Base-by-base conservation (phyloP, 2,113 vertebrate genomes). In the Lasiurus borealis region DNA sequence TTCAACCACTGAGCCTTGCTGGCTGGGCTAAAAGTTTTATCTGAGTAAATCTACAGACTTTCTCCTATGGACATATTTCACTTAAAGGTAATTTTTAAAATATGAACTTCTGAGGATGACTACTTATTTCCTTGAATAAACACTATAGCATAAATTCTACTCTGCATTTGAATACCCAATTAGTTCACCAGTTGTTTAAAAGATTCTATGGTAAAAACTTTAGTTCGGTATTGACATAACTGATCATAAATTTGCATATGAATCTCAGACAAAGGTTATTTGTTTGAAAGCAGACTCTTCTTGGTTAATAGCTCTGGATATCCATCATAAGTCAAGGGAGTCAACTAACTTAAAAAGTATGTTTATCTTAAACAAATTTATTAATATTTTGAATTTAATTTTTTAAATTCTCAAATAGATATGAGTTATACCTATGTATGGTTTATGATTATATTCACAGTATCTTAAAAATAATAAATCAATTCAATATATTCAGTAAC, bases 121-220 rank as follows among this genome's bases (percentile, higher is more conserved):
- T 76, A 18, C 40, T 93, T 93, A 93, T 85, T 88, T 75, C n/a
- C 68, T 76, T 75, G 71, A 94, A 87, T 46, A 34, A 78, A 76
- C 13, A 85, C 16, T 52, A 84, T 0, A 91, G 66, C 83, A 69
- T 48, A 93, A 93, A 87, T 64, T 95, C 90, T 78, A 88, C 25
- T 66, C 25, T 81, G 29, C 12, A 72, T 76, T 76, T 8, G 40
- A 88, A 78, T 81, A 82, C n/a, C 88, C 19, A 52, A 91, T 50
- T 76, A 78, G n/a, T 72, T 89, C 19, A 68, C n/a, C 15, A 36
- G 29, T 87, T 89, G 50, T 78, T 40, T 73, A 31, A 93, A 62
- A 89, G 27, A 68, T 50, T 10, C 34, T 72, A 40, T 31, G 6
- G 68, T 88, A 91, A 95, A 96, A 88, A 85, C 40, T 91, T 7